A percentile compares a stretch with the other conserved stretches of the same genome.
Evolutionary conservation across 2,113 vertebrate species (phyloP).

Genomic region (Ovis canadensis): DNA sequence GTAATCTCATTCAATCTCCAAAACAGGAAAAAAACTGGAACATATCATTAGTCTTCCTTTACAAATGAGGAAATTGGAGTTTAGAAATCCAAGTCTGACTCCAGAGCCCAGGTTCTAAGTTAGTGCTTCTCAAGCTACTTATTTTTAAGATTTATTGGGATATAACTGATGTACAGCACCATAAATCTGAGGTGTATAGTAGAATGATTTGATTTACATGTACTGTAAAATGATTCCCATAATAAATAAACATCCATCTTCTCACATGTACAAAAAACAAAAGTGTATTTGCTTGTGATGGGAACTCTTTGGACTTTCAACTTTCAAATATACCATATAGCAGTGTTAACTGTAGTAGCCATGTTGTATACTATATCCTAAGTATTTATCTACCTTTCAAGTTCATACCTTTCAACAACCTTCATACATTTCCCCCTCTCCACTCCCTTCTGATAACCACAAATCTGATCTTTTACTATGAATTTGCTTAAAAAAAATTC

Average conservation of each 20-base stretch:
- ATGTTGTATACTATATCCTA: background rate
- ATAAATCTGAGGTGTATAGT: background rate
- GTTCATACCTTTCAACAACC: background rate
- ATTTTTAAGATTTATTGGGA: background rate
- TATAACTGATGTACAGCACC: background rate
- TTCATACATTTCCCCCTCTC: background rate
- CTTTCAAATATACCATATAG: background rate
- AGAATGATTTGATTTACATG: background rate
- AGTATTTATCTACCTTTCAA: background rate
- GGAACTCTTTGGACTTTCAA: background rate
- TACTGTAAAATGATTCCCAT: background rate
- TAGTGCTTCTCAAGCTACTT: background rate
- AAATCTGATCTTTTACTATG: background rate
- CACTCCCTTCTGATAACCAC: background rate
- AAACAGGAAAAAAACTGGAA: background rate
- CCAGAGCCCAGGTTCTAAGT: background rate
- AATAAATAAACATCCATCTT: background rate
- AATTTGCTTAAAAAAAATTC: background rate
- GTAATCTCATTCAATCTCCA: background rate
- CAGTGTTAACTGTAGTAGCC: background rate
- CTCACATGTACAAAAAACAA: background rate
- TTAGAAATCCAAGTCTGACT: background rate
- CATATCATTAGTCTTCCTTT: background rate
- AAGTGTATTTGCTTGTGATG: background rate
- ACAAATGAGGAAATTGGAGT: background rate